Conservation (phyloP, 1,140 invertebrate genomes). For the Euwallacea similis region DNA sequence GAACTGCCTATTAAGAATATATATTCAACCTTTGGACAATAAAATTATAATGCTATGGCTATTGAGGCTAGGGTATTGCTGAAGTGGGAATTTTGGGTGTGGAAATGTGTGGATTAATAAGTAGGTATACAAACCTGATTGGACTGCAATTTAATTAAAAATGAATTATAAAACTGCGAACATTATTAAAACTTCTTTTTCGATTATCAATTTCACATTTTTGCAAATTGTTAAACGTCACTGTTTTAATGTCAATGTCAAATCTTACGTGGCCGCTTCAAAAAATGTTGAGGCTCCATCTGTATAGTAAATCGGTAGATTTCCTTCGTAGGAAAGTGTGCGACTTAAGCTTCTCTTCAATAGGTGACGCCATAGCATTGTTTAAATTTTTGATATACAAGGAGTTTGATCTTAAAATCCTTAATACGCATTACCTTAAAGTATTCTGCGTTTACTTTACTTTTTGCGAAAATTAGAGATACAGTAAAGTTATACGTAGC, state of each 20-base stretch:
- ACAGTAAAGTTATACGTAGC: too few species aligned
- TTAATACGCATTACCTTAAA: too few species aligned
- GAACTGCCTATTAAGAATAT: conserved; percentile 1
- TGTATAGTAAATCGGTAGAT: too few species aligned
- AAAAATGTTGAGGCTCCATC: too few species aligned
- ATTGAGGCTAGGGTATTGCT: neutral
- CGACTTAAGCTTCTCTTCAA: too few species aligned
- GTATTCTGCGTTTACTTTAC: too few species aligned
- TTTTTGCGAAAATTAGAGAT: too few species aligned
- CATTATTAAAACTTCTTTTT: neutral
- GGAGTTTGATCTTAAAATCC: too few species aligned
- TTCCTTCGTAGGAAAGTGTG: too few species aligned
- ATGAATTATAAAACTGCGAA: conserved; percentile 11
- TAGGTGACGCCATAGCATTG: too few species aligned
- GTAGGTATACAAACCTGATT: conserved; percentile 18
- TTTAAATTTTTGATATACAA: too few species aligned
- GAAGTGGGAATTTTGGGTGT: neutral
- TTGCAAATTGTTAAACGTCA: conserved; percentile 38
- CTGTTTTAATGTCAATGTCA: conserved; percentile 37
- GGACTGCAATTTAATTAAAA: conserved; percentile 11
- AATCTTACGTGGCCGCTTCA: conserved; percentile 47
- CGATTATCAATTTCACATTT: conserved; percentile 3
- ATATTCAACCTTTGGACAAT: conserved; percentile 32
- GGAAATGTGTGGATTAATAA: neutral
- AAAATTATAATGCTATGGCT: neutral